phyloP scores from a whole-genome alignment of 1,140 invertebrate genomes.

The Tribolium madens region DNA sequence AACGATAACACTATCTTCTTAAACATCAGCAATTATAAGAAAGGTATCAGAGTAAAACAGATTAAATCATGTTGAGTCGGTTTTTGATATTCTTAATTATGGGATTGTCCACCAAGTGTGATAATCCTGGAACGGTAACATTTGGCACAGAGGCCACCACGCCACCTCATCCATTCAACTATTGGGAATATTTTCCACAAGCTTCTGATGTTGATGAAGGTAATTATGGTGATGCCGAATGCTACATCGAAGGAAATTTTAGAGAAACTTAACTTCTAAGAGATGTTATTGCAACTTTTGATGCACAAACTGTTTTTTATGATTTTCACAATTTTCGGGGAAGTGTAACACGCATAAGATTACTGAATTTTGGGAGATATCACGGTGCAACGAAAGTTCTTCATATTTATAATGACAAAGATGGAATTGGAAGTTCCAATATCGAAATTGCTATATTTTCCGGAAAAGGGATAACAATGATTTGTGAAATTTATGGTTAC shows the following conservation, averaged over 20 bases:
- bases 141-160: background rate
- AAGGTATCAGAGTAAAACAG: too few species aligned
- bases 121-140: background rate
- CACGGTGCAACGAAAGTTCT: background rate
- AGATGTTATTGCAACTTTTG: background rate
- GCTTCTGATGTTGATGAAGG: background rate
- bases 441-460: background rate
- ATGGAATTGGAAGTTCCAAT: background rate
- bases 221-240: background rate
- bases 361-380: background rate
- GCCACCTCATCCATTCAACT: background rate
- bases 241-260: background rate
- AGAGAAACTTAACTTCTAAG: background rate
- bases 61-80: too few species aligned
- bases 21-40: too few species aligned
- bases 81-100: too few species aligned
- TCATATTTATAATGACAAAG: background rate
- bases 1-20: too few species aligned
- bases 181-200: background rate
- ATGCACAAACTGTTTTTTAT: background rate
- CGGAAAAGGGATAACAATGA: background rate
- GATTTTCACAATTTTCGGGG: background rate
- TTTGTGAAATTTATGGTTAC: background rate
- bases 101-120: too few species aligned
- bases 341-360: background rate